Percentiles rank a stretch among this genome's conserved stretches.
Conservation (phyloP, 2,888 invertebrate genomes). For the Heliconius charithonia region DNA sequence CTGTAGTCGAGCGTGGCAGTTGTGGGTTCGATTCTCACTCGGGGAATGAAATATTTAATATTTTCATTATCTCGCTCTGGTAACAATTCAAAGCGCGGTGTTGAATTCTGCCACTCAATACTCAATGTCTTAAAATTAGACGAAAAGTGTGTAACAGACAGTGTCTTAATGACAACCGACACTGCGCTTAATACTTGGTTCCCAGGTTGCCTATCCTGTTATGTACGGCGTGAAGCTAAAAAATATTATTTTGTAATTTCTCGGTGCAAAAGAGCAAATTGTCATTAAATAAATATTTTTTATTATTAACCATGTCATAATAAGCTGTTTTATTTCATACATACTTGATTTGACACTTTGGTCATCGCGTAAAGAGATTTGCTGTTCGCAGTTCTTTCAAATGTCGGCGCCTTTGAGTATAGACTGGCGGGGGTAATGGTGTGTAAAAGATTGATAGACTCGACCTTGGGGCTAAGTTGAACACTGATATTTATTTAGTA, state of each 20-base stretch:
- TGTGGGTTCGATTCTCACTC: background rate
- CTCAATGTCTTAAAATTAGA: background rate
- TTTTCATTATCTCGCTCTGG: background rate
- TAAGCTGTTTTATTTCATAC: background rate
- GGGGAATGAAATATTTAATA: background rate
- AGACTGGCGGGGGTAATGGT: slow-evolving; percentile 64
- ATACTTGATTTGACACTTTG: slow-evolving; percentile 12
- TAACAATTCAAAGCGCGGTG: too few species aligned
- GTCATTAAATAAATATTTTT: background rate
- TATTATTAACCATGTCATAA: background rate
- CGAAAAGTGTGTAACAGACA: too few species aligned
- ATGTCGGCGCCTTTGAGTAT: slow-evolving; percentile 55
- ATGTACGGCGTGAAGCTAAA: too few species aligned
- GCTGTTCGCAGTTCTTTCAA: slow-evolving; percentile 49
- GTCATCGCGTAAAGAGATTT: slow-evolving; percentile 38
- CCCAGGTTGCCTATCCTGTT: too few species aligned
- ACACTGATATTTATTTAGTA: slow-evolving; percentile 29
- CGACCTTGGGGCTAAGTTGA: slow-evolving; percentile 46
- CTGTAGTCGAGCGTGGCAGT: background rate
- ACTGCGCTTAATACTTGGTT: too few species aligned
- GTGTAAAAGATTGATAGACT: slow-evolving; percentile 59
- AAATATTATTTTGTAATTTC: too few species aligned
- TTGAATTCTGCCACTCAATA: background rate
- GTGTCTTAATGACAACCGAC: too few species aligned
- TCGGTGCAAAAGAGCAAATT: too few species aligned